phyloP scores from a whole-genome alignment of 2,888 invertebrate genomes.

The Agrilus cyanescens region DNA sequence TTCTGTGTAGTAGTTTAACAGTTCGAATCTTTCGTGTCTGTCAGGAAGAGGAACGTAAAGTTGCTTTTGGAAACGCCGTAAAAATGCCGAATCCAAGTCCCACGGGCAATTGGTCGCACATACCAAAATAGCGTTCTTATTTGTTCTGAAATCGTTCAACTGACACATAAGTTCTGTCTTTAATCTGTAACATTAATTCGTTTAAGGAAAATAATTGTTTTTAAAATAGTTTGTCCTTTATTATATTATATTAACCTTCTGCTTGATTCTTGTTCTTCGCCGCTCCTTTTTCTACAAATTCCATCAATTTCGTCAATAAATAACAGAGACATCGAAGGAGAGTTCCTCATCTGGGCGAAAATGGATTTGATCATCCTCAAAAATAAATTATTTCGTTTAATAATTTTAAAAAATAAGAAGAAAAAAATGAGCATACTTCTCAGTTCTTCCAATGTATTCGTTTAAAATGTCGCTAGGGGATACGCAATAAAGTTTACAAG shows the following conservation, averaged over 20 bases:
- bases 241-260: slow-evolving; percentile 30
- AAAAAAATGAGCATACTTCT: slow-evolving; percentile 35
- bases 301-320: slow-evolving; percentile 51
- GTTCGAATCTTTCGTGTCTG: slow-evolving; percentile 22
- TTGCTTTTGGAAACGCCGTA: slow-evolving; percentile 43
- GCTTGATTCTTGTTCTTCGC: slow-evolving; percentile 39
- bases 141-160: slow-evolving; percentile 33
- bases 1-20: slow-evolving; percentile 25
- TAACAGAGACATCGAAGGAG: slow-evolving; percentile 33
- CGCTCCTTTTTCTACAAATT: slow-evolving; percentile 38
- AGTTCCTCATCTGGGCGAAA: slow-evolving; percentile 24
- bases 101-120: slow-evolving; percentile 51
- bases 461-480: slow-evolving; percentile 43
- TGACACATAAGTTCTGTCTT: slow-evolving; percentile 46
- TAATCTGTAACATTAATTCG: slow-evolving; percentile 30
- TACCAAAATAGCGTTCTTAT: slow-evolving; percentile 33
- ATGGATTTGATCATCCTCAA: slow-evolving; percentile 23
- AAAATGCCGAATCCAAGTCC: slow-evolving; percentile 47
- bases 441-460: slow-evolving; percentile 43
- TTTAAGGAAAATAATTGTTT: slow-evolving; percentile 1
- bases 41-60: slow-evolving; percentile 43
- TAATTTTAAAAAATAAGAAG: background rate
- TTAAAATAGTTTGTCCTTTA: background rate
- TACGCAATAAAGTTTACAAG: slow-evolving; percentile 38
- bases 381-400: too few relatives aligned